A percentile compares a stretch with the other conserved stretches of the same genome.
Conservation (phyloP, 2,113 vertebrate genomes). For the Ginglymostoma cirratum region DNA sequence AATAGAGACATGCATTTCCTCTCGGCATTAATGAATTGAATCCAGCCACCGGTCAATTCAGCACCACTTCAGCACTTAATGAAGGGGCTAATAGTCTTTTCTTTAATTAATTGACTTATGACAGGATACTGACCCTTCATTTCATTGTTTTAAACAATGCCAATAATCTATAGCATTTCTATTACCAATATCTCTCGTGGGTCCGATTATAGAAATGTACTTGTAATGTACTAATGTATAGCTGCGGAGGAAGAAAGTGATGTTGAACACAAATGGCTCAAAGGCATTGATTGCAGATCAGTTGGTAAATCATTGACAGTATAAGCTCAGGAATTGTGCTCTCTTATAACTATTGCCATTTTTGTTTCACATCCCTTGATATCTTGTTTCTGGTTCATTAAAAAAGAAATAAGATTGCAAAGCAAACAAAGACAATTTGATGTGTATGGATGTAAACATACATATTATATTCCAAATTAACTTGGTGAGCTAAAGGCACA, state of each 20-base stretch:
- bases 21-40: background rate
- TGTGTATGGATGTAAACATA: background rate
- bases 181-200: background rate
- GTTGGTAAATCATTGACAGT: background rate
- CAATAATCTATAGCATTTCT: background rate
- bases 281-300: background rate
- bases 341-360: background rate
- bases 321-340: background rate
- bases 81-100: too few relatives aligned
- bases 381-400: background rate
- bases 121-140: background rate
- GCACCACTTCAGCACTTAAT: background rate
- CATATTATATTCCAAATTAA: background rate
- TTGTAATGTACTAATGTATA: background rate
- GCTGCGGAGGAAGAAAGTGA: background rate
- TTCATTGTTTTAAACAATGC: background rate
- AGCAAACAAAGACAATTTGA: background rate
- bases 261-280: background rate
- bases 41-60: background rate
- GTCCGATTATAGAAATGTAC: background rate
- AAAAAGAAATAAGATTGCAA: background rate
- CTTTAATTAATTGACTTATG: background rate
- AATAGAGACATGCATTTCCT: slow-evolving; percentile 5
- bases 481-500: background rate
- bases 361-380: background rate